Base-by-base conservation (phyloP, 2,888 invertebrate genomes). In the Ichneumoninae sp. region DNA sequence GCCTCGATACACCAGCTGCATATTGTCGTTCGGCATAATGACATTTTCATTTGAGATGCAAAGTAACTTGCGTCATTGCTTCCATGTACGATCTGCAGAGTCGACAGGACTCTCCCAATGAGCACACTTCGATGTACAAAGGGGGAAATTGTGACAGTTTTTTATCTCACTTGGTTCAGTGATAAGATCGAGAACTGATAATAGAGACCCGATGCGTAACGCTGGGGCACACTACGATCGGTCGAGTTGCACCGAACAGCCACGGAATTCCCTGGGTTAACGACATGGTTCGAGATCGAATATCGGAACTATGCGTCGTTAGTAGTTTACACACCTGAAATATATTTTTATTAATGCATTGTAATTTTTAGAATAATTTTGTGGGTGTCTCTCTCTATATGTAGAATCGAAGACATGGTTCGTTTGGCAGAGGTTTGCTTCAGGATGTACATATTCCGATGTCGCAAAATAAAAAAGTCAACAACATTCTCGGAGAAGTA, bases 231-330 rank as follows among this genome's bases (percentile, higher is more conserved):
- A 54, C 63, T 40, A 2, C 63, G 33, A 73, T 71, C 54, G 44
- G 73, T 87, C 88, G 80, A 82, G 36, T 84, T 68, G 81, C 54
- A 63, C 54, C 74, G 16, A 69, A 22, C 22, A 22, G 36, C 54
- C 77, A 80, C 77, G 70, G 44, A 65, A 83, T 75, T 70, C 83
- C 33, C 80, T 87, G 79, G 86, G 54, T 85, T 87, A 91, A 83
- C 87, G 91, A 83, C 88, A 93, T 93, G 93, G 89, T 93, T 60
- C 92, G 93, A 80, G 93, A 93, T 89, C 92, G 94, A 76, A 89
- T 93, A 88, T 89, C 90, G 19, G 93, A 94, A 82, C 90, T 93
- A 86, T 90, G 88, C 87, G 91, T 92, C 30, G 93, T 93, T 90
- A 90, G 93, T 93, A 88, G 86, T 77, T 68, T 44, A n/a, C n/a